Percentiles rank a stretch among this genome's conserved stretches.
Evolutionary conservation across 2,113 vertebrate species (phyloP).

Genomic region (Xenotilapia longispinis): DNA sequence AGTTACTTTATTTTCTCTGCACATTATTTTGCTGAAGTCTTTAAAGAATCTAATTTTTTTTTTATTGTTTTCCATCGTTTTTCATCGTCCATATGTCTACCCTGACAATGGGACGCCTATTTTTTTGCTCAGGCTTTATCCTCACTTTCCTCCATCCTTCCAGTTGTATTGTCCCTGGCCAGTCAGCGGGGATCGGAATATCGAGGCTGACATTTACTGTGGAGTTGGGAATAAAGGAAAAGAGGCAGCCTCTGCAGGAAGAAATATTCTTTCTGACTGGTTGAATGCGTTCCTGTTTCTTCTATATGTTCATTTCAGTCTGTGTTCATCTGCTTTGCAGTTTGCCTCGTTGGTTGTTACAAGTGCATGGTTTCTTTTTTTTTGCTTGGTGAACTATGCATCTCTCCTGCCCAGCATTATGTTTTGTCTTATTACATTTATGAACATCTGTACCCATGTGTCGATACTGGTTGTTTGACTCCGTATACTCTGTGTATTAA

Average conservation of each 20-base stretch:
- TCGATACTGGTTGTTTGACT: not conserved
- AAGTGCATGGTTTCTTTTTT: not conserved
- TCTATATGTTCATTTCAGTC: not conserved
- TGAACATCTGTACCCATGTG: not conserved
- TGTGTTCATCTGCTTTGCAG: not conserved
- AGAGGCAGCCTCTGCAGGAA: not conserved
- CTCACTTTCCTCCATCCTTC: not conserved
- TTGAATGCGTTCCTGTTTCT: not conserved
- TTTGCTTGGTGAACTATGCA: not conserved
- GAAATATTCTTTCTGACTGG: not conserved
- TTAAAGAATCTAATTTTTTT: not conserved
- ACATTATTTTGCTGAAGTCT: not conserved
- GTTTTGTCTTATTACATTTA: not conserved
- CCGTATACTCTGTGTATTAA: not conserved
- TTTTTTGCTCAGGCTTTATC: not conserved
- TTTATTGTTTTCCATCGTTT: not conserved
- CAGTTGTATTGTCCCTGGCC: not conserved
- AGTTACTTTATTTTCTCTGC: not conserved
- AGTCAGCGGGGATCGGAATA: not conserved
- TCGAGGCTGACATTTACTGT: constrained; percentile 23
- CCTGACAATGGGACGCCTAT: not conserved
- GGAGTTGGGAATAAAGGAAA: not conserved
- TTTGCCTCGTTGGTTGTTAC: not conserved
- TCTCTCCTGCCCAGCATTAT: not conserved
- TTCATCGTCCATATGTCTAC: not conserved